Conservation (phyloP, 2,113 vertebrate genomes). For the Pygoscelis antarcticus region DNA sequence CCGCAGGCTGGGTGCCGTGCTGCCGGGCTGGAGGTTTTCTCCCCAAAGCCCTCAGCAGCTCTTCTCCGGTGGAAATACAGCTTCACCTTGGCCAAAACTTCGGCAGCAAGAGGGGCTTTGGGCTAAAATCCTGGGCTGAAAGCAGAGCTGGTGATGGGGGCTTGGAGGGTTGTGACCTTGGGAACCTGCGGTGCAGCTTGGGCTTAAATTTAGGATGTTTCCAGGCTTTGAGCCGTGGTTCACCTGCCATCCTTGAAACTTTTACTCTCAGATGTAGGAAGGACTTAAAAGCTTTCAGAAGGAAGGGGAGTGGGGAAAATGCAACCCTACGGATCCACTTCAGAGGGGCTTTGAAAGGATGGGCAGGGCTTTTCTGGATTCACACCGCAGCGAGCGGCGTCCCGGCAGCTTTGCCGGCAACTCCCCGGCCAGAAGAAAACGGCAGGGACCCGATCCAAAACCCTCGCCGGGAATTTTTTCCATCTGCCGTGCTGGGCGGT, state of each 20-base stretch:
- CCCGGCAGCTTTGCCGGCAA: not conserved
- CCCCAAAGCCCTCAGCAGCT: not conserved
- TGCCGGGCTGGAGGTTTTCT: not conserved
- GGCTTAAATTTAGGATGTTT: not conserved
- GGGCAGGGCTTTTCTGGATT: not conserved
- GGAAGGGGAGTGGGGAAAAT: not conserved
- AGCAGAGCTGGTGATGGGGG: not conserved
- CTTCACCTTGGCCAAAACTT: not conserved
- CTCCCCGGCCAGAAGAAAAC: not conserved
- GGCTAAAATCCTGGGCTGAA: not conserved
- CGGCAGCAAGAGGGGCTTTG: not conserved
- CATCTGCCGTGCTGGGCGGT: not conserved
- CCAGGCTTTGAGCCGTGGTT: not conserved
- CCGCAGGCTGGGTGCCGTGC: too few relatives aligned
- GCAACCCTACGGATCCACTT: too few relatives aligned
- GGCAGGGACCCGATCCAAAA: not conserved
- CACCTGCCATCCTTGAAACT: not conserved
- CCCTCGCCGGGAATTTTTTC: not conserved
- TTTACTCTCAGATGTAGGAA: rapidly evolving
- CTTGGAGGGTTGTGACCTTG: not conserved
- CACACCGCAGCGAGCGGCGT: rapidly evolving
- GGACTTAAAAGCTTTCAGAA: not conserved
- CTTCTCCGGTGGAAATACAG: not conserved
- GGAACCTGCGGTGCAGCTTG: not conserved
- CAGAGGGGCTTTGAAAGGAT: not conserved